Percentiles rank a stretch among this genome's conserved stretches.
Evolutionary conservation across 2,888 invertebrate genomes (phyloP).

Genomic region (Gortyna flavago): DNA sequence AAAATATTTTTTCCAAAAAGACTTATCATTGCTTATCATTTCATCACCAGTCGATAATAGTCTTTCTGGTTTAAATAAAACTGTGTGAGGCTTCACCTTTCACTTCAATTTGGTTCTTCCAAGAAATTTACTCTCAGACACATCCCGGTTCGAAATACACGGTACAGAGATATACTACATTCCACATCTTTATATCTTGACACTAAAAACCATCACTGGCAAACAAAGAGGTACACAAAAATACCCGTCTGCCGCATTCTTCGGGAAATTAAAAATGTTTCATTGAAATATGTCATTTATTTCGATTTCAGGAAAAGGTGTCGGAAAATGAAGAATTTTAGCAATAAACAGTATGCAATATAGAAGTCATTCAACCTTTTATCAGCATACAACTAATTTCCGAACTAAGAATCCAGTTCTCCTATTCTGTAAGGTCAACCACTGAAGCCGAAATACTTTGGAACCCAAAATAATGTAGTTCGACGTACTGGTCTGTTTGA

Average conservation of each 20-base stretch:
- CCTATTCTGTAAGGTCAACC: conserved; percentile 20
- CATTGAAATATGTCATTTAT: neutral
- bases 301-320: conserved; percentile 2
- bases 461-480: conserved; percentile 32
- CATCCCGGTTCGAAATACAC: neutral
- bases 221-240: neutral
- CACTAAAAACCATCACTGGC: neutral
- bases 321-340: neutral
- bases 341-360: neutral
- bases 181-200: neutral
- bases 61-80: neutral
- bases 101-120: neutral
- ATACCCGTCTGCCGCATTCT: neutral
- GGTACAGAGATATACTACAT: neutral
- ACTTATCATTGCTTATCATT: neutral
- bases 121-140: neutral
- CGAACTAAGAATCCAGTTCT: conserved; percentile 6
- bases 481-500: conserved; percentile 34
- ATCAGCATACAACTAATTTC: conserved; percentile 2
- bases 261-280: neutral
- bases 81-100: too few relatives aligned
- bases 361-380: neutral
- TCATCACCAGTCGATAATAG: neutral
- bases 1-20: neutral
- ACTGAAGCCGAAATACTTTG: conserved; percentile 8